Conservation (phyloP, 2,797 vertebrate species). For the Malacoctenus gilli region DNA sequence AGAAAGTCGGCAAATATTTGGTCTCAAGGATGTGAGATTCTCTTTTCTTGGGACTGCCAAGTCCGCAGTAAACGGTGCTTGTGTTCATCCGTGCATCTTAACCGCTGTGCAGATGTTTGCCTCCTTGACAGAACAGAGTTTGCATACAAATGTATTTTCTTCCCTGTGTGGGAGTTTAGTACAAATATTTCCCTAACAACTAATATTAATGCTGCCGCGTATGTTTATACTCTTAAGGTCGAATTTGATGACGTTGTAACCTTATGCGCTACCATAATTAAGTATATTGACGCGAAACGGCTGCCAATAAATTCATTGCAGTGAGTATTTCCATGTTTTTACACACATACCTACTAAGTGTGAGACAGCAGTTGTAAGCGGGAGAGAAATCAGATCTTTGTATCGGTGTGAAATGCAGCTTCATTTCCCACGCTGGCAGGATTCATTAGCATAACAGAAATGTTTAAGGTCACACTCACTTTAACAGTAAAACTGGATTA, state of each 20-base stretch:
- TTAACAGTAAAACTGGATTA: slow-evolving; percentile 16
- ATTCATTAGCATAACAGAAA: too few species aligned
- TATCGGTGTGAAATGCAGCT: neutral
- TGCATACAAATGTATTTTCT: slow-evolving; percentile 46
- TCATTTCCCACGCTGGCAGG: too few species aligned
- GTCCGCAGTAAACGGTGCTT: slow-evolving; percentile 43
- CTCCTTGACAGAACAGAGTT: slow-evolving; percentile 21
- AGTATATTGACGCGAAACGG: neutral
- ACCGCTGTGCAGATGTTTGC: slow-evolving; percentile 52
- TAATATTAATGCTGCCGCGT: slow-evolving; percentile 10
- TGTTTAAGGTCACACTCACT: too few species aligned
- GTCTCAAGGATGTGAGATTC: slow-evolving; percentile 29
- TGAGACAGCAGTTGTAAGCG: neutral
- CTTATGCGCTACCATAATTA: neutral
- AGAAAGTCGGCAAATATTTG: slow-evolving; percentile 68
- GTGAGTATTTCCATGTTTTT: neutral
- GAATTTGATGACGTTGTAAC: slow-evolving; percentile 3
- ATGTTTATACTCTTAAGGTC: slow-evolving; percentile 8
- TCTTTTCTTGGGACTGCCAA: slow-evolving; percentile 46
- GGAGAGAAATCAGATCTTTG: neutral
- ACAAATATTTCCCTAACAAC: slow-evolving; percentile 30
- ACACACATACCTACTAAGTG: neutral
- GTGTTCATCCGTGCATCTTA: slow-evolving; percentile 57
- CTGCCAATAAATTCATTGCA: neutral
- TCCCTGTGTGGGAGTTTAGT: slow-evolving; percentile 27